A percentile compares a stretch with the other conserved stretches of the same genome.
Conservation (phyloP, 2,113 vertebrate species). For the Struthio camelus region DNA sequence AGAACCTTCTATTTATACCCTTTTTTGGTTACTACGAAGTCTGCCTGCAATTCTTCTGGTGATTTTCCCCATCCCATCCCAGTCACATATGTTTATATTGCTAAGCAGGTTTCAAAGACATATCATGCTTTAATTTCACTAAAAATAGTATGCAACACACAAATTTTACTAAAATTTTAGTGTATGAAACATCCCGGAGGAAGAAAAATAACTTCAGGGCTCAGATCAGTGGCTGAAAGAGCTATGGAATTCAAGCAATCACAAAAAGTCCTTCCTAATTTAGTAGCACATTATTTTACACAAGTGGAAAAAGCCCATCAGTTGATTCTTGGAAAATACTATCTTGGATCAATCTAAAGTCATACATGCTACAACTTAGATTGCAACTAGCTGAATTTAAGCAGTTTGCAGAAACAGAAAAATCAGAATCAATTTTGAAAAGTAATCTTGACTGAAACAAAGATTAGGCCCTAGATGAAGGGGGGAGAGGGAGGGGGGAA, state of each 20-base stretch:
- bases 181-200: not conserved
- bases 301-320: accelerated
- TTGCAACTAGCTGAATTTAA: not conserved
- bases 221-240: not conserved
- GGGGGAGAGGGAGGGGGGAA: not conserved
- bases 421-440: not conserved
- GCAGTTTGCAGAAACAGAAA: not conserved
- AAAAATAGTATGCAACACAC: not conserved
- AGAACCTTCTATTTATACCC: not conserved
- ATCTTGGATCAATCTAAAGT: not conserved
- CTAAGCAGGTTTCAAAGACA: not conserved
- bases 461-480: not conserved
- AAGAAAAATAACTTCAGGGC: not conserved
- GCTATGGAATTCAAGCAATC: not conserved
- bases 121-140: not conserved
- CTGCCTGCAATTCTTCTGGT: not conserved
- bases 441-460: not conserved
- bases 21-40: not conserved
- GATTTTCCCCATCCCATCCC: not conserved
- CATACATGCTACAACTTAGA: not conserved
- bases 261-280: not conserved
- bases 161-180: not conserved
- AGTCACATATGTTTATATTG: not conserved
- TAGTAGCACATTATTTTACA: not conserved
- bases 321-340: not conserved